Conservation (phyloP, 2,888 invertebrate genomes). For the Catocala sponsa region DNA sequence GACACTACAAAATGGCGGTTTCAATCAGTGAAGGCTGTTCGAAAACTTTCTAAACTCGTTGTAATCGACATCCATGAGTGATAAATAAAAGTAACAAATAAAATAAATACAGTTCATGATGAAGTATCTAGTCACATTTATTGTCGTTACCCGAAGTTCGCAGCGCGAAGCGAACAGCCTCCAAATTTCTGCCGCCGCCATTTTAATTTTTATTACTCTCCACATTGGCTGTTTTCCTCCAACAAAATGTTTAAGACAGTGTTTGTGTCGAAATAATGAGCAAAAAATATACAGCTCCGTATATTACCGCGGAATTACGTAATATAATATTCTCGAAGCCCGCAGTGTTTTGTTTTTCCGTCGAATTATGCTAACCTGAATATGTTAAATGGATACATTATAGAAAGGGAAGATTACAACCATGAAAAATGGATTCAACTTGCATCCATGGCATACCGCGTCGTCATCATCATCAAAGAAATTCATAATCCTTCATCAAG, state of each 20-base stretch:
- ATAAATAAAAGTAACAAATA: slow-evolving; percentile 72
- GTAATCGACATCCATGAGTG: slow-evolving; percentile 71
- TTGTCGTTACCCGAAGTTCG: slow-evolving; percentile 73
- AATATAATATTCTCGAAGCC: slow-evolving; percentile 24
- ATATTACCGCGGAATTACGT: slow-evolving; percentile 25
- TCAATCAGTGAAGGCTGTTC: slow-evolving; percentile 90
- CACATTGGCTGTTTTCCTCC: slow-evolving; percentile 76
- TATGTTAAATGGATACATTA: too few relatives aligned
- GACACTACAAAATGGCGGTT: slow-evolving; percentile 82
- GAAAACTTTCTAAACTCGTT: slow-evolving; percentile 87
- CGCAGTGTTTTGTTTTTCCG: slow-evolving; percentile 15
- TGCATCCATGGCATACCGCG: too few relatives aligned
- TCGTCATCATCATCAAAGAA: too few relatives aligned
- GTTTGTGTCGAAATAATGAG: slow-evolving; percentile 88
- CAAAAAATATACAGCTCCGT: slow-evolving; percentile 31
- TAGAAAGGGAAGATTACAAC: too few relatives aligned
- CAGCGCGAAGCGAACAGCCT: slow-evolving; percentile 87
- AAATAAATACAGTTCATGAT: slow-evolving; percentile 74
- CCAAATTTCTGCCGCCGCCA: slow-evolving; percentile 88
- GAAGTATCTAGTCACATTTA: slow-evolving; percentile 73
- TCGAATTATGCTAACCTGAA: slow-evolving; percentile 1
- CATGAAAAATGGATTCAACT: too few relatives aligned
- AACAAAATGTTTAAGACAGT: slow-evolving; percentile 89
- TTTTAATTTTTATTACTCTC: slow-evolving; percentile 67
- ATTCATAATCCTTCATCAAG: too few relatives aligned